phyloP scores from a whole-genome alignment of 2,113 vertebrate species.

The Alligator sinensis region DNA sequence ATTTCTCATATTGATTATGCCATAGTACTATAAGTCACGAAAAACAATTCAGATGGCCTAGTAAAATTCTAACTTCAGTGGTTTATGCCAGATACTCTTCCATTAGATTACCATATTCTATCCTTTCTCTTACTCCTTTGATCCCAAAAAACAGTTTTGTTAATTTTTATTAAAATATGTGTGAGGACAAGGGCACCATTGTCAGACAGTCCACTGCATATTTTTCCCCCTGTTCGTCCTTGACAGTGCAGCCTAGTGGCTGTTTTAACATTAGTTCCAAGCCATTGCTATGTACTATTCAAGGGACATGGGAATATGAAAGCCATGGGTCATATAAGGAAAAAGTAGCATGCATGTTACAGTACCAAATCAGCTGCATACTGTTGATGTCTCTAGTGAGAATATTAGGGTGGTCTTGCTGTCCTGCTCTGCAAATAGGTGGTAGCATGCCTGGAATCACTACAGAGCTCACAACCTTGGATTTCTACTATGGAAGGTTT shows the following conservation, averaged over 20 bases:
- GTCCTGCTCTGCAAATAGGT: not conserved
- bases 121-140: not conserved
- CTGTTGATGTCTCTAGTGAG: rapidly evolving
- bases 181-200: not conserved
- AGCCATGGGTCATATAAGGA: rapidly evolving
- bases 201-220: not conserved
- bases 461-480: not conserved
- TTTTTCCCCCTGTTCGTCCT: not conserved
- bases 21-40: too few relatives aligned
- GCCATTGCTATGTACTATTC: not conserved
- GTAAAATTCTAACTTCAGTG: too few relatives aligned
- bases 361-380: not conserved
- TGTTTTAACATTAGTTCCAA: not conserved
- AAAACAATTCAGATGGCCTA: too few relatives aligned
- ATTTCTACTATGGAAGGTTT: not conserved
- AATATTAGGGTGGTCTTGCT: not conserved
- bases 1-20: too few relatives aligned
- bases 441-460: not conserved
- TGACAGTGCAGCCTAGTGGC: not conserved
- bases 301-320: not conserved
- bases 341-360: not conserved
- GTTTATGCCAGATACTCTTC: not conserved
- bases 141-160: not conserved
- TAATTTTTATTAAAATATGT: not conserved
- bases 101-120: not conserved